A percentile compares a stretch with the other conserved stretches of the same genome.
Conservation (phyloP, 1,140 invertebrate genomes). For the Apis florea region DNA sequence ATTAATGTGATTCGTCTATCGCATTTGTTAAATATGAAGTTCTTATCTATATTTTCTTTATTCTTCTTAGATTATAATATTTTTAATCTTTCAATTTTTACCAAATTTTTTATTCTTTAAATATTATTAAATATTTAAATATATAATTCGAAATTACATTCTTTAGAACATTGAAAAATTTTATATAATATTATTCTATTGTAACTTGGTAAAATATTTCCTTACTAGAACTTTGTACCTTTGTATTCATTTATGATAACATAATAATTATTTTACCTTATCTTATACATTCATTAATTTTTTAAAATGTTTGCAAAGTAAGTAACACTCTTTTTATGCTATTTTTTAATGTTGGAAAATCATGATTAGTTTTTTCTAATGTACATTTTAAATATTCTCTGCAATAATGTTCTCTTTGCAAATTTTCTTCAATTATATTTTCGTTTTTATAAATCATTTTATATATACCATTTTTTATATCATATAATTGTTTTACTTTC, state of each 20-base stretch:
- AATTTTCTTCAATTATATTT: constrained; percentile 76
- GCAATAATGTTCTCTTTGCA: constrained; percentile 78
- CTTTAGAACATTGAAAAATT: background rate
- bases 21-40: background rate
- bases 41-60: background rate
- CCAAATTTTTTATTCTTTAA: background rate
- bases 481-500: constrained; percentile 81
- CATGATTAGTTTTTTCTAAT: constrained; percentile 79
- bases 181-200: background rate
- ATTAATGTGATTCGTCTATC: background rate
- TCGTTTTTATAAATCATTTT: constrained; percentile 79
- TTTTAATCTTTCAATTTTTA: background rate
- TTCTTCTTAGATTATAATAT: background rate
- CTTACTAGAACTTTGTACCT: background rate
- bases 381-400: constrained; percentile 80
- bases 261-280: constrained; percentile 44
- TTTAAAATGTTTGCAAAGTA: constrained; percentile 74
- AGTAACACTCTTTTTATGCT: constrained; percentile 81
- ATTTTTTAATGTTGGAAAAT: constrained; percentile 82
- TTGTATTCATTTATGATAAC: constrained; percentile 13
- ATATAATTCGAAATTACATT: background rate
- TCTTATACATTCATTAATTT: constrained; percentile 34
- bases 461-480: constrained; percentile 79
- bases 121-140: background rate
- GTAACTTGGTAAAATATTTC: background rate